Base-by-base conservation (phyloP, 2,888 invertebrate species). In the Chaitophorus viminalis region DNA sequence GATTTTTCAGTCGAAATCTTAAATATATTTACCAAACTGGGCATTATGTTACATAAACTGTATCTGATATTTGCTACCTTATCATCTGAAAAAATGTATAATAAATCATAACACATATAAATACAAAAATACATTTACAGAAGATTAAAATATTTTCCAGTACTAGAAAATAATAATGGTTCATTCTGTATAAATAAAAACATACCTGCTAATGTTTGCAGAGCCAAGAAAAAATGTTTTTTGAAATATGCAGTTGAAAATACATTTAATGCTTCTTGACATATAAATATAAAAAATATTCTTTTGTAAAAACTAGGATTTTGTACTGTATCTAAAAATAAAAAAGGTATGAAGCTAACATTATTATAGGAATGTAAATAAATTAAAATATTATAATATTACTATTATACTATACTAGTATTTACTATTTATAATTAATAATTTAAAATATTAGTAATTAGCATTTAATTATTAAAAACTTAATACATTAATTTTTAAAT, bases 171-270 rank as follows among this genome's bases (percentile, higher is more conserved):
- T 14, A 1, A 46, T 14, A 46, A 14, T 46, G 14, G 46, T 46
- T 2, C 46, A 11, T 3, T 46, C 14, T 46, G 46, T 46, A 14
- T 14, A 14, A 14, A 46, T 46, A 14, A 1, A 54, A 11, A 70
- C 4, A 29, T 79, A 87, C 86, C 86, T 54, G 79, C 79, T 77
- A 87, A 46, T 29, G 72, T 72, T 33, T 79, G 72, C 21, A 87
- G 29, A 17, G 60, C 31, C 3, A 60, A 72, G 31, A 74, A 87
- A 79, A 87, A 87, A 25, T 87, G 72, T 87, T 79, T 87, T 79
- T 87, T 87, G 60, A 87, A 87, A 77, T 87, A 87, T n/a, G 74
- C 79, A 1, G 79, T 18, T 0, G 86, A 87, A 87, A 87, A 87
- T 39, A 87, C 6, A 60, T 74, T 87, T 39, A 87, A 54, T 60